These are phyloP conservation scores for Apotomis capreana DNA, from an alignment of 2,888 invertebrate genomes.

Conservation along the genomic window DNA sequence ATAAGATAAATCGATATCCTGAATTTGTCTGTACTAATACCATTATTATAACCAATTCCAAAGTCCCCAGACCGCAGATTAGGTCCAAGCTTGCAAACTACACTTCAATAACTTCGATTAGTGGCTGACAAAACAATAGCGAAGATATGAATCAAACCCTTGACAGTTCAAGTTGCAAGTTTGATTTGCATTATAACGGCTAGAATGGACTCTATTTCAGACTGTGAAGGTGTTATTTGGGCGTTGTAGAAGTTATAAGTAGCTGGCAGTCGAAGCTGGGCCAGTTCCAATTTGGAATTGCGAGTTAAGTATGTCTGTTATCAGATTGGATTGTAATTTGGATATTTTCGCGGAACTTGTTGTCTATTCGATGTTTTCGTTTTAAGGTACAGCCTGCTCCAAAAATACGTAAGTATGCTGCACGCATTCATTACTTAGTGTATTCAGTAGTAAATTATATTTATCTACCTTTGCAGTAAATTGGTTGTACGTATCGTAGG, in stretches of 20 bases:
- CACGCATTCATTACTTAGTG: no score
- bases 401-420: no score
- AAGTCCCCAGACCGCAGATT: slow-evolving; percentile 13
- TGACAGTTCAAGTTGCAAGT: slow-evolving; percentile 20
- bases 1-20: neutral
- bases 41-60: slow-evolving; percentile 3
- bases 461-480: no score
- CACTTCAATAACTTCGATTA: slow-evolving; percentile 37
- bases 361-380: neutral
- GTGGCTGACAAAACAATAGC: slow-evolving; percentile 53
- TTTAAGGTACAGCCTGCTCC: no score
- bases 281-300: slow-evolving; percentile 25
- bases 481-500: no score
- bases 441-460: no score
- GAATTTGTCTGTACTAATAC: neutral
- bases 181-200: slow-evolving; percentile 30
- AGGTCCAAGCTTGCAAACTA: slow-evolving; percentile 17
- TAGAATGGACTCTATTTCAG: slow-evolving; percentile 41
- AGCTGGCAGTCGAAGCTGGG: slow-evolving; percentile 5
- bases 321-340: slow-evolving; percentile 19
- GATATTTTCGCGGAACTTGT: slow-evolving; percentile 12
- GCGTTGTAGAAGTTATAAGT: slow-evolving; percentile 9
- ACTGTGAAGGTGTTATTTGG: slow-evolving; percentile 31
- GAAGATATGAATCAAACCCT: slow-evolving; percentile 56
- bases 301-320: slow-evolving; percentile 20